Percentiles rank a stretch among this genome's conserved stretches.
Conservation (phyloP, 2,797 vertebrate species). For the Argentina silus region DNA sequence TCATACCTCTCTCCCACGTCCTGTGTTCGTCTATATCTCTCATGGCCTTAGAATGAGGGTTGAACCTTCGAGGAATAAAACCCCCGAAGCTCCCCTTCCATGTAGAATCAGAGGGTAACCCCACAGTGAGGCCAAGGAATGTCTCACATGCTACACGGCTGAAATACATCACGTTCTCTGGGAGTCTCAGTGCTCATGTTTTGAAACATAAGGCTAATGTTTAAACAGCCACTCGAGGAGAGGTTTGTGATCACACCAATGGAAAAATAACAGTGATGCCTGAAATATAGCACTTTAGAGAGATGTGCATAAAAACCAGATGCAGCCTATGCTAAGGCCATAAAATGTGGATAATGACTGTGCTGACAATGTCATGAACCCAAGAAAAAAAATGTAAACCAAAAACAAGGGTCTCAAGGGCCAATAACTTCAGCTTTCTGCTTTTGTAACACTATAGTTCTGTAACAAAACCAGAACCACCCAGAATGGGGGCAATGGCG, state of each 20-base stretch:
- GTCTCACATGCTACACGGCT: background rate
- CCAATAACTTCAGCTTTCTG: background rate
- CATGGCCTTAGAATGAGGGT: background rate
- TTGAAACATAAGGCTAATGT: background rate
- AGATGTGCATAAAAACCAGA: constrained; percentile 6
- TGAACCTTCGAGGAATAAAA: constrained; percentile 9
- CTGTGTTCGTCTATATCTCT: background rate
- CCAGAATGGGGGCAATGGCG: no score
- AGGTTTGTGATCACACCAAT: background rate
- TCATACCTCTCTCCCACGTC: background rate
- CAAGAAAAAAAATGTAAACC: background rate
- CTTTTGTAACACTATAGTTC: background rate
- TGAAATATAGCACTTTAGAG: constrained; percentile 24
- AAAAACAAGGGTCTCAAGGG: background rate
- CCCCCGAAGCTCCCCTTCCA: background rate
- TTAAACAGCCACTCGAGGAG: constrained; percentile 5
- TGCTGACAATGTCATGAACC: background rate
- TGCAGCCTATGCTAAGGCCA: background rate
- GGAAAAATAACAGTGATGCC: constrained; percentile 7
- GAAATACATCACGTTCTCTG: background rate
- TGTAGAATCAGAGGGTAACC: constrained; percentile 1
- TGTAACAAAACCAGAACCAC: no score
- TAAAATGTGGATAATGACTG: background rate
- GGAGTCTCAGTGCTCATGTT: constrained; percentile 3
- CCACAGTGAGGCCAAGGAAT: background rate